Evolutionary conservation across 2,888 invertebrate species (phyloP), one percentile per base, ranked within the genome.

Genomic region (Tethea ocularis): DNA sequence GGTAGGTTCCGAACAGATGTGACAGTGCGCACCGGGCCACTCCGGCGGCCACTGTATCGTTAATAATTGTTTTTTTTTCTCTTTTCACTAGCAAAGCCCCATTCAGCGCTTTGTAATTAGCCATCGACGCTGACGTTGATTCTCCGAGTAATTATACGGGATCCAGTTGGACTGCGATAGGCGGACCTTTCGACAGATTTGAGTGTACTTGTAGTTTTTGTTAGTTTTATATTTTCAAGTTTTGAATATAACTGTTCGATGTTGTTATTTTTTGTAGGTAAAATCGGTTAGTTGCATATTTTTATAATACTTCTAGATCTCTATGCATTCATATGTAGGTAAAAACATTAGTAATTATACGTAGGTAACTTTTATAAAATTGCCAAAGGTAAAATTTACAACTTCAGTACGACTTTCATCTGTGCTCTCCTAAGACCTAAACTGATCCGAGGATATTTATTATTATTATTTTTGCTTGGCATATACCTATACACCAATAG

Each of bases 81-180:
- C 84, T 83, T 84, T 88, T 86, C 83, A 86, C 84, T 84, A 85
- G 83, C 80, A 83, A 87, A 84, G 84, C 83, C 88, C 90, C 80
- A 88, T 88, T 87, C 86, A 83, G 83, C 74, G 79, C 88, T 89
- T 91, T 90, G 89, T 92, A 92, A 92, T 91, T 91, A 91, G 89
- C 87, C 84, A 87, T 86, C 75, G 79, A 76, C 77, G 79, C 82
- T 82, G 84, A 84, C 83, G 86, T 85, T 84, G 87, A 88, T 86
- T 88, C 84, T 84, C 78, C 84, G 82, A 85, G 86, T 91, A 88
- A 89, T 91, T 87, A 84, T 83, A 82, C 80, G 75, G 77, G 72
- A 75, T 77, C 82, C 82, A 78, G 83, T 81, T 78, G 80, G 80
- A 78, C 78, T 64, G 67, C 73, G 74, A 70, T 46, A 46, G n/a